Conservation (phyloP, 2,888 invertebrate species). For the Lamellibrachia columna region DNA sequence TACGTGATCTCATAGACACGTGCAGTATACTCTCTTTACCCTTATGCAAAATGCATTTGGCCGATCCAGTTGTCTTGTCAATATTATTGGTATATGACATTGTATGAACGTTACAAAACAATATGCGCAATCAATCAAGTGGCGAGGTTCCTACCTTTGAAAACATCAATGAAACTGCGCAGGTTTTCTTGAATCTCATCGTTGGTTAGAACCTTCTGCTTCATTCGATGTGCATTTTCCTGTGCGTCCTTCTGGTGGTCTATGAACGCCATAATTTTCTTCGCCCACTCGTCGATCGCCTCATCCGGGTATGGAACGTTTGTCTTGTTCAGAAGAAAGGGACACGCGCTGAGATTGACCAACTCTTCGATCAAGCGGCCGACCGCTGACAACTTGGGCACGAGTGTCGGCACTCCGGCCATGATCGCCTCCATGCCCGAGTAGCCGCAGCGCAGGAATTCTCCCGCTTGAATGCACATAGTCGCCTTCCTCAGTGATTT, state of each 20-base stretch:
- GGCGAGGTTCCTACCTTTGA: neutral
- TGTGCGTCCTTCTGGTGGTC: neutral
- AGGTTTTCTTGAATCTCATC: neutral
- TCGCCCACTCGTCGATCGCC: neutral
- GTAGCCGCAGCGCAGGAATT: neutral
- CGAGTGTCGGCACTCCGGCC: neutral
- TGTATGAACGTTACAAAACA: neutral
- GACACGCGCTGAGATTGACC: neutral
- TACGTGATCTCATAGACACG: neutral
- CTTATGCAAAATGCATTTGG: neutral
- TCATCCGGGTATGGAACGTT: neutral
- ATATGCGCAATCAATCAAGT: neutral
- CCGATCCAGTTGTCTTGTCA: neutral
- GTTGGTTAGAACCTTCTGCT: neutral
- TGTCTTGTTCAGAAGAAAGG: neutral
- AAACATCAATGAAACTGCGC: neutral
- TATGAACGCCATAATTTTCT: neutral
- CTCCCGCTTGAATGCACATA: neutral
- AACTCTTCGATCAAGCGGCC: neutral
- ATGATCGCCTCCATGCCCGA: neutral
- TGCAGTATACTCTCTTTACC: too few relatives aligned
- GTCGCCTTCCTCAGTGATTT: neutral
- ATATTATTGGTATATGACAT: neutral
- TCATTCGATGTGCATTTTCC: neutral
- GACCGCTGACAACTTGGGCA: neutral